Conservation (phyloP, 1,140 invertebrate genomes). For the Asbolus verrucosus region DNA sequence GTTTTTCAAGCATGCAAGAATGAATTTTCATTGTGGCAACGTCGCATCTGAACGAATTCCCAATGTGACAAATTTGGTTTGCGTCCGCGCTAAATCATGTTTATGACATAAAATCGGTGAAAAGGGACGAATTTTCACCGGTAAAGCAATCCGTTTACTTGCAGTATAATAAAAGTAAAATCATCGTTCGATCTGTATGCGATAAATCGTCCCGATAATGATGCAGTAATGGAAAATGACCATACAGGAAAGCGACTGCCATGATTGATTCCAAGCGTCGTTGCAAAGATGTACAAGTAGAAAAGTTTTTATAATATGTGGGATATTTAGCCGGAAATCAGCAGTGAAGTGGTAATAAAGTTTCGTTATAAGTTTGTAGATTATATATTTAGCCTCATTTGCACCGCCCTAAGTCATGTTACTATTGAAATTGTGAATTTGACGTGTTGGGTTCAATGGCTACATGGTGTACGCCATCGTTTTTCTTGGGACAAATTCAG, state of each 20-base stretch:
- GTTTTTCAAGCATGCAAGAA: neutral
- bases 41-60: neutral
- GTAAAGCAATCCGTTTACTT: neutral
- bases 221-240: slow-evolving; percentile 20
- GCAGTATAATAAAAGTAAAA: neutral
- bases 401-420: slow-evolving; percentile 56
- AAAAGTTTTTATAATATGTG: slow-evolving; percentile 63
- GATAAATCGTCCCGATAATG: neutral
- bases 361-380: slow-evolving; percentile 46
- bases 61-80: neutral
- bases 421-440: slow-evolving; percentile 53
- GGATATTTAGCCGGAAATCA: slow-evolving; percentile 57
- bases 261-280: slow-evolving; percentile 65
- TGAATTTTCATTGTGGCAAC: neutral
- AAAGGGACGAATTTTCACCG: neutral
- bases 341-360: slow-evolving; percentile 61
- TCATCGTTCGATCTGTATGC: neutral
- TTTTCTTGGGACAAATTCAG: slow-evolving; percentile 10
- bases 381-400: slow-evolving; percentile 50
- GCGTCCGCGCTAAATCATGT: slow-evolving; percentile 14
- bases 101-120: slow-evolving; percentile 2
- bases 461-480: slow-evolving; percentile 55
- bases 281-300: slow-evolving; percentile 53
- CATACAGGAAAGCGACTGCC: slow-evolving; percentile 57
- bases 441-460: slow-evolving; percentile 56